Evolutionary conservation across 2,797 vertebrate species (phyloP).

Genomic region (Intellagama lesueurii): DNA sequence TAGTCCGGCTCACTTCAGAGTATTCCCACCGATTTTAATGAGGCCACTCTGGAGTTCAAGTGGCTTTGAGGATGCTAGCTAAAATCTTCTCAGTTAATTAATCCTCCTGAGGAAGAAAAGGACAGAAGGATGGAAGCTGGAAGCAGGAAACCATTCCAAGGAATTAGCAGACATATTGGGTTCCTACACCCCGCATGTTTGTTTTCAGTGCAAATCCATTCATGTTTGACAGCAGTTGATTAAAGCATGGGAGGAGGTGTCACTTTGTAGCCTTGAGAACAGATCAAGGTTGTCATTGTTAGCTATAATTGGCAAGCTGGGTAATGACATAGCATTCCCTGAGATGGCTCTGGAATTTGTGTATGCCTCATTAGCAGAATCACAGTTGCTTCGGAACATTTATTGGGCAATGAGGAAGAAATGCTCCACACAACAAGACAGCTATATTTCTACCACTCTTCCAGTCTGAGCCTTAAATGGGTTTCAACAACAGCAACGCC

Average conservation of each 20-base stretch:
- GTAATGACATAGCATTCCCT: constrained; percentile 34
- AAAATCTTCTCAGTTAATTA: neutral
- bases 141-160: neutral
- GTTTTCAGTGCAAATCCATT: constrained; percentile 44
- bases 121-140: neutral
- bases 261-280: constrained; percentile 42
- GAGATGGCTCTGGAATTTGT: constrained; percentile 3
- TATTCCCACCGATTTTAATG: neutral
- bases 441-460: neutral
- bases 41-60: neutral
- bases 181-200: constrained; percentile 1
- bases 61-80: neutral
- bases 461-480: neutral
- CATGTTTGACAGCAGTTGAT: constrained; percentile 53
- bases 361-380: constrained; percentile 9
- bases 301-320: constrained; percentile 22
- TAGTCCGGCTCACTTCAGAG: neutral
- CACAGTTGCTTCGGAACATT: constrained; percentile 5
- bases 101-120: neutral
- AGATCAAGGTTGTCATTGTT: constrained; percentile 33
- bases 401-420: neutral
- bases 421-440: neutral
- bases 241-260: constrained; percentile 25
- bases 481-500: neutral
- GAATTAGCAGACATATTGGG: neutral